Percentiles rank a stretch among this genome's conserved stretches.
Evolutionary conservation across 1,140 invertebrate species (phyloP).

Genomic region (Drosophila equinoxialis): DNA sequence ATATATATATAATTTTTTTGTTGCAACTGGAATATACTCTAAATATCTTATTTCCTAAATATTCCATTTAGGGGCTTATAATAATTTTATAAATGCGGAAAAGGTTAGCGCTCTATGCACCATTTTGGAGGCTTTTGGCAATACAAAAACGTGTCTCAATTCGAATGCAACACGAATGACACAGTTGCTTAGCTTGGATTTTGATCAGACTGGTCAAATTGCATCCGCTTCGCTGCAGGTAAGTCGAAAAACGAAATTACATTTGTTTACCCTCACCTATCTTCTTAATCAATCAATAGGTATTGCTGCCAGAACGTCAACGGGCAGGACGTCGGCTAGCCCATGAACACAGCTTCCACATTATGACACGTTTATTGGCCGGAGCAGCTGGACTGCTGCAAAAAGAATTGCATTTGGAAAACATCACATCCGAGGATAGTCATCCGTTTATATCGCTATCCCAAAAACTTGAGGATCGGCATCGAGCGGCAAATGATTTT

Average conservation of each 20-base stretch:
- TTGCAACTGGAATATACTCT: neutral
- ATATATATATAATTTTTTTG: neutral
- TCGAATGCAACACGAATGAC: constrained; percentile 94
- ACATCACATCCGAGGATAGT: constrained; percentile 88
- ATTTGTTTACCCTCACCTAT: neutral
- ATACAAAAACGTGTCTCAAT: constrained; percentile 90
- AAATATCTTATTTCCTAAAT: neutral
- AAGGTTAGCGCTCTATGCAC: constrained; percentile 92
- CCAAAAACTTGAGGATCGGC: constrained; percentile 91
- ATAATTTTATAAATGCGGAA: constrained; percentile 89
- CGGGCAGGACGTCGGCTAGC: constrained; percentile 88
- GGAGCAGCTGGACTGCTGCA: constrained; percentile 91
- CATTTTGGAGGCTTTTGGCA: constrained; percentile 95
- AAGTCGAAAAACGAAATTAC: constrained; percentile 41
- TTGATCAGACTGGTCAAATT: constrained; percentile 95
- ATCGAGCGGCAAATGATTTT: constrained; percentile 91
- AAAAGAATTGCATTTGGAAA: constrained; percentile 92
- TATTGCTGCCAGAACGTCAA: constrained; percentile 89
- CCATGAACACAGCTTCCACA: constrained; percentile 90
- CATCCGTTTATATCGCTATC: constrained; percentile 91
- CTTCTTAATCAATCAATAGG: constrained; percentile 79
- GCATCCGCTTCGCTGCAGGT: constrained; percentile 95
- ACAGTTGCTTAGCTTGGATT: constrained; percentile 94
- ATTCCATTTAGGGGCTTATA: constrained; percentile 74
- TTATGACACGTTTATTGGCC: constrained; percentile 92